Conservation (phyloP, 1,140 invertebrate species). For the Ruditapes philippinarum region DNA sequence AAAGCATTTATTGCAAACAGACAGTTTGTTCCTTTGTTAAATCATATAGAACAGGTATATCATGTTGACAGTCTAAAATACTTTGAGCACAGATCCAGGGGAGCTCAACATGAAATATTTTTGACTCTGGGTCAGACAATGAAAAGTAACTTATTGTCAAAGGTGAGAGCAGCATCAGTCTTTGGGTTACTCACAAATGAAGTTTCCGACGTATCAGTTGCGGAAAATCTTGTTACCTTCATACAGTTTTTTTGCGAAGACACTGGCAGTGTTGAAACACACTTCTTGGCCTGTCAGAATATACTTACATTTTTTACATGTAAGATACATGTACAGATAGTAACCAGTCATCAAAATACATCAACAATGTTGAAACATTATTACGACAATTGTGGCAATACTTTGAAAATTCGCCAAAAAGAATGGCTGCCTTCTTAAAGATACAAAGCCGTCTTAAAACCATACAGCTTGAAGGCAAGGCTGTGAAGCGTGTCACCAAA, state of each 20-base stretch:
- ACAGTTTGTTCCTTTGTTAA: conserved; percentile 25
- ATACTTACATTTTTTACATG: conserved; percentile 1
- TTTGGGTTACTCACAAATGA: conserved; percentile 52
- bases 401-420: conserved; percentile 20
- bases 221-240: conserved; percentile 57
- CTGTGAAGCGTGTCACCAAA: background rate
- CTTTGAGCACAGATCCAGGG: conserved; percentile 56
- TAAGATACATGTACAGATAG: background rate
- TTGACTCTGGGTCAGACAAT: conserved; percentile 31
- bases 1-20: conserved; percentile 48
- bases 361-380: background rate
- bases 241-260: conserved; percentile 38
- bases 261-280: conserved; percentile 6
- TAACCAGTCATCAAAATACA: background rate
- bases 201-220: conserved; percentile 46
- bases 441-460: conserved; percentile 4
- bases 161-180: conserved; percentile 10
- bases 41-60: conserved; percentile 40
- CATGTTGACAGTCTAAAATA: conserved; percentile 44
- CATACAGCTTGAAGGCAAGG: background rate
- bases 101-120: conserved; percentile 42
- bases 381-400: conserved; percentile 11
- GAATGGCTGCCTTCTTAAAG: conserved; percentile 14
- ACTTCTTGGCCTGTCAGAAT: conserved; percentile 46
- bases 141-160: background rate